A percentile compares a stretch with the other conserved stretches of the same genome.
Evolutionary conservation across 2,797 vertebrate genomes (phyloP).

Genomic region (Esox lucius): DNA sequence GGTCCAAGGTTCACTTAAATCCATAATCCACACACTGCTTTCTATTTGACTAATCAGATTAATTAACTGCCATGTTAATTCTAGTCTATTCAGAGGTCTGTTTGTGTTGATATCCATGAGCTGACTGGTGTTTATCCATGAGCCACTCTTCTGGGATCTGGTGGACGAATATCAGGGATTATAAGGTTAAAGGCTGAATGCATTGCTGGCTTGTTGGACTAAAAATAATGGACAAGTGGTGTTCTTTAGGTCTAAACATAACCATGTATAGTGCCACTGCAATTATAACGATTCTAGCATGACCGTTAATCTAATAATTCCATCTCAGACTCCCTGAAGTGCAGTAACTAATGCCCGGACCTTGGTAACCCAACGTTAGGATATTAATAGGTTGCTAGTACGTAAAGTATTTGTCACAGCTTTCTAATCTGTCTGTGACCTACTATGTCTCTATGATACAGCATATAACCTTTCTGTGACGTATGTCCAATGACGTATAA

Average conservation of each 20-base stretch:
- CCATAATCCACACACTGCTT: background rate
- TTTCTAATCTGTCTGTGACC: background rate
- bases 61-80: background rate
- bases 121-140: background rate
- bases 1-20: background rate
- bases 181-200: background rate
- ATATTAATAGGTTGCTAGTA: too few species aligned
- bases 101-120: constrained; percentile 4
- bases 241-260: background rate
- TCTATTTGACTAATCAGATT: constrained; percentile 1
- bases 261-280: background rate
- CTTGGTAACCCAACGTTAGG: too few species aligned
- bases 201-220: background rate
- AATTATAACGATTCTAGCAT: background rate
- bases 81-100: background rate
- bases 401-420: background rate
- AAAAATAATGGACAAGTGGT: background rate
- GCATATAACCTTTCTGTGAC: background rate
- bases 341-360: too few species aligned
- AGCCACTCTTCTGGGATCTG: background rate
- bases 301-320: background rate
- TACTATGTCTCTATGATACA: background rate
- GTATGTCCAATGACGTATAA: too few species aligned
- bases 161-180: background rate
- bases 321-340: too few species aligned